phyloP scores from a whole-genome alignment of 2,888 invertebrate genomes.

The Oligia latruncula region DNA sequence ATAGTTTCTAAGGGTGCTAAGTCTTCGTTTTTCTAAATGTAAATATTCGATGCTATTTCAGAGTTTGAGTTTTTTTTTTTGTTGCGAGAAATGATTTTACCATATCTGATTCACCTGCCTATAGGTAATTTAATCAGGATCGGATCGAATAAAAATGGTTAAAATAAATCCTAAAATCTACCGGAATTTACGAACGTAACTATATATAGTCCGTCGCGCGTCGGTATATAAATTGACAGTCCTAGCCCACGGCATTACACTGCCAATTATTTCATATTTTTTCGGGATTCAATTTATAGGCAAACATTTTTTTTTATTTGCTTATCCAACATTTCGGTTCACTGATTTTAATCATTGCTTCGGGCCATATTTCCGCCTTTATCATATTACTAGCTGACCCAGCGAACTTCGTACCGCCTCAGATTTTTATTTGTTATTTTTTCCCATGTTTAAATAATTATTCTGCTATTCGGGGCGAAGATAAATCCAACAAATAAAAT shows the following conservation, averaged over 20 bases:
- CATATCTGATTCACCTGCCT: no score
- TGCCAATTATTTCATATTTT: slow-evolving; percentile 35
- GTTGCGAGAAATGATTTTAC: slow-evolving; percentile 4
- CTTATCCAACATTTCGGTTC: slow-evolving; percentile 21
- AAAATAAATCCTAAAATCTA: slow-evolving; percentile 28
- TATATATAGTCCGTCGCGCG: not conserved
- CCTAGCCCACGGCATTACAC: slow-evolving; percentile 39
- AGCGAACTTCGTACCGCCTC: no score
- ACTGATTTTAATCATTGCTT: slow-evolving; percentile 36
- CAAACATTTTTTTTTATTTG: slow-evolving; percentile 14
- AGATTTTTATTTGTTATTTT: no score
- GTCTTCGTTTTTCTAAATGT: not conserved
- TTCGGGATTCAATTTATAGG: slow-evolving; percentile 17
- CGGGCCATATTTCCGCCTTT: slow-evolving; percentile 11
- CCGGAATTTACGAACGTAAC: not conserved
- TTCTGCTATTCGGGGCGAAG: no score
- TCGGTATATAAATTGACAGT: not conserved
- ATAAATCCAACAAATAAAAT: no score
- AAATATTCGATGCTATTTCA: not conserved
- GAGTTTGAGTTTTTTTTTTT: not conserved
- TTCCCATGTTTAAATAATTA: no score
- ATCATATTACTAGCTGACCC: not conserved
- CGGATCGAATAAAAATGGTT: not conserved
- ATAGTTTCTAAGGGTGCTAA: not conserved
- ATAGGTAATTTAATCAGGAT: not conserved